A percentile compares a stretch with the other conserved stretches of the same genome.
phyloP scores from a whole-genome alignment of 2,888 invertebrate genomes.

The Plemyria rubiginata region DNA sequence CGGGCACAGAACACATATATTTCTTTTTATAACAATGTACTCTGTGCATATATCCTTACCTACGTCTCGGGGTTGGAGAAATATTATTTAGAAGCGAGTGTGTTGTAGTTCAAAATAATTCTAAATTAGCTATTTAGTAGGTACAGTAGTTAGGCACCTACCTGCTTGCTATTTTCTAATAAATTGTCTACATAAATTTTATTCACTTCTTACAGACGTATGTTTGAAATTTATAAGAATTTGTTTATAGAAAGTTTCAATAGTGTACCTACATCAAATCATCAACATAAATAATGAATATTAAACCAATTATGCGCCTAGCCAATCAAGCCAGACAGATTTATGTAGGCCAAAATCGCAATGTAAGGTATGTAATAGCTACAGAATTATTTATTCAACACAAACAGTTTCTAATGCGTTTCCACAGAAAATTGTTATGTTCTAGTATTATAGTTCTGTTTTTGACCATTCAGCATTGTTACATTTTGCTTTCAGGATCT shows the following conservation, averaged over 20 bases:
- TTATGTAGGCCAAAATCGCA: slow-evolving; percentile 37
- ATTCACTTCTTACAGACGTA: no score
- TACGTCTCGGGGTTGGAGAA: no score
- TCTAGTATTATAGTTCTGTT: not conserved
- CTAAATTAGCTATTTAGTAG: no score
- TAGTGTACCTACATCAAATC: not conserved
- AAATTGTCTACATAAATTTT: not conserved
- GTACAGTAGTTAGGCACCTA: no score
- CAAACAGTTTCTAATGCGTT: no score
- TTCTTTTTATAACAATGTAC: no score
- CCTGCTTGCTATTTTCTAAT: no score
- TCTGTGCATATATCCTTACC: no score
- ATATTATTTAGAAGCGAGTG: no score
- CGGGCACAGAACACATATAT: no score
- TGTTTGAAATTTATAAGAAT: slow-evolving; percentile 36
- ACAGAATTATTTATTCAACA: not conserved
- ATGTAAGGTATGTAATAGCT: slow-evolving; percentile 45
- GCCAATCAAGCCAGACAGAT: slow-evolving; percentile 48
- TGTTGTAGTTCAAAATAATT: no score
- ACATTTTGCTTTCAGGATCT: slow-evolving; percentile 13
- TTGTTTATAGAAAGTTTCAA: slow-evolving; percentile 59
- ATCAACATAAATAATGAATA: slow-evolving; percentile 49
- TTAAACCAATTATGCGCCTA: slow-evolving; percentile 48
- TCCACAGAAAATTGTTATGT: no score
- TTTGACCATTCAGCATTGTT: not conserved